Evolutionary conservation across 1,140 invertebrate genomes (phyloP), one percentile per base, ranked within the genome.

Genomic region (Sminthurides bifidus): DNA sequence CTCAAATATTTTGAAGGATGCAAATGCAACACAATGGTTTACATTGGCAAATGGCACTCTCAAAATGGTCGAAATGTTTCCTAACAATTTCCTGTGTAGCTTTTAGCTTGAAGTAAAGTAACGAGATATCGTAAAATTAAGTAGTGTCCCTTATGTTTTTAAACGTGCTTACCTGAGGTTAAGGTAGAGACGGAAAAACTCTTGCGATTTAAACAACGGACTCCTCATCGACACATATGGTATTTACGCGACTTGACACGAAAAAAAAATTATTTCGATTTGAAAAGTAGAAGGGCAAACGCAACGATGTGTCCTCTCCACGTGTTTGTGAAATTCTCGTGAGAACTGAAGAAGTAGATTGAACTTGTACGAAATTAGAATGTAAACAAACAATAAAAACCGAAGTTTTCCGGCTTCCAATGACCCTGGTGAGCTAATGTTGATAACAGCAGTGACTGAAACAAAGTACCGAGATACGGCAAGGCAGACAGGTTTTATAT

Each of bases 221-320:
- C n/a, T 60, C 29, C 44, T 60, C 58, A 60, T 60, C 45, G 58
- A 56, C 58, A 60, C 53, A 56, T 46, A 56, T 44, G 33, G n/a
- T 46, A n/a, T 24, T 26, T 29, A 14, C n/a, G 27, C 30, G 31
- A 24, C 38, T 29, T 29, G 44, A 24, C 26, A 46, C 44, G 44
- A 29, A 46, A 46, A 44, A 46, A 46, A 24, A 44, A 44, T 24
- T 24, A 8, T 44, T 19, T 24, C 23, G 3, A n/a, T 44, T 15
- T n/a, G 17, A 44, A 44, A 26, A 44, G 41, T 26, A 21, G n/a
- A 2, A 26, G 23, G 6, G n/a, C 14, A 23, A 2, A 0, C 14
- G 19, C 2, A 24, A 23, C 41, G 41, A 3, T n/a, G 41, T 19
- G n/a, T 44, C n/a, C n/a, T n/a, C n/a, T n/a, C n/a, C n/a, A n/a